phyloP scores from a whole-genome alignment of 2,888 invertebrate genomes.

The Nomada lathburiana region DNA sequence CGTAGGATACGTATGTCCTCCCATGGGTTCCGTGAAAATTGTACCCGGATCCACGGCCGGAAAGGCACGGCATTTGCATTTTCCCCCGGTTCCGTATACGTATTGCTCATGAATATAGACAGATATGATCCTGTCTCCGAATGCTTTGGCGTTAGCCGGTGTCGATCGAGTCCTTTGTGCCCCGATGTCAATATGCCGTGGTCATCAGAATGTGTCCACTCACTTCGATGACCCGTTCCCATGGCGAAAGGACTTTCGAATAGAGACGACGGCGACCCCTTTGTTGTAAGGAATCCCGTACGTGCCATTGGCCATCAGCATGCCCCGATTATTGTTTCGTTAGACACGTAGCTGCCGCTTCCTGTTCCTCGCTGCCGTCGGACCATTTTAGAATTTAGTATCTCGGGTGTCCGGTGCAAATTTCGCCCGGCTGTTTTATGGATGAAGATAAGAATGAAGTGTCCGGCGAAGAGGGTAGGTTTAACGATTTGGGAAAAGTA shows the following conservation, averaged over 20 bases:
- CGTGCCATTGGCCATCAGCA: slow-evolving; percentile 38
- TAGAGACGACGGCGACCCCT: slow-evolving; percentile 16
- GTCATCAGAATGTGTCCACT: slow-evolving; percentile 61
- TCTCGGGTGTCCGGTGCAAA: neutral
- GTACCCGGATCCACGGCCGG: slow-evolving; percentile 70
- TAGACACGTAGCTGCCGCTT: neutral
- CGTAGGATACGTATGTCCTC: slow-evolving; percentile 73
- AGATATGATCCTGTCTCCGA: slow-evolving; percentile 73
- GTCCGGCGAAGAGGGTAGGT: too few species aligned
- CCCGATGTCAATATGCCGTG: slow-evolving; percentile 63
- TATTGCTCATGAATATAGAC: slow-evolving; percentile 75
- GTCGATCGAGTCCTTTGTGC: slow-evolving; percentile 66
- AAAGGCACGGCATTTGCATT: slow-evolving; percentile 74
- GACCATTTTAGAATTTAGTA: neutral
- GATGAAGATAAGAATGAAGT: too few species aligned
- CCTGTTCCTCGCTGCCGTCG: neutral
- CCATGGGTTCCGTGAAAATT: slow-evolving; percentile 71
- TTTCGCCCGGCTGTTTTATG: too few species aligned
- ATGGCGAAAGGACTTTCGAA: slow-evolving; percentile 41
- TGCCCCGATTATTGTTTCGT: slow-evolving; percentile 5
- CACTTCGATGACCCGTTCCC: slow-evolving; percentile 49
- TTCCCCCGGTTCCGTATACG: slow-evolving; percentile 64
- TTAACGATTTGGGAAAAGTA: too few species aligned
- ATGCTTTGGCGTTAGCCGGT: slow-evolving; percentile 65
- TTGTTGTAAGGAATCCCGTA: slow-evolving; percentile 32